phyloP scores from a whole-genome alignment of 2,888 invertebrate genomes.

The Rosalia funebris region DNA sequence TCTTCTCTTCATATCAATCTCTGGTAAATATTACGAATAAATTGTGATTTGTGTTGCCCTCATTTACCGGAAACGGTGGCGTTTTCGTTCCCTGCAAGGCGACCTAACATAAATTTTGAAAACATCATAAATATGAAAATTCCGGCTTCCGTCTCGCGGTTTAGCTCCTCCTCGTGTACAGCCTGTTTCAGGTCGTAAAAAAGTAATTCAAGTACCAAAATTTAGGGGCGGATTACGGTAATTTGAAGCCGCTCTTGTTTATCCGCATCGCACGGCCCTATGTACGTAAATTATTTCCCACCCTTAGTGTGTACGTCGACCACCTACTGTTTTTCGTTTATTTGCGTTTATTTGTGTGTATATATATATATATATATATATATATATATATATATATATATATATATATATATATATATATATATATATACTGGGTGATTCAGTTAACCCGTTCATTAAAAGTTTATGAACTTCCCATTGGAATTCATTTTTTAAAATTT shows the following conservation, averaged over 20 bases:
- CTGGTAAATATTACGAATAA: not conserved
- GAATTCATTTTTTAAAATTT: no score
- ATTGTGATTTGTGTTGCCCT: not conserved
- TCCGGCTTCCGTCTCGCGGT: not conserved
- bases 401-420: no score
- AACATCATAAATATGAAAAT: slow-evolving; percentile 7
- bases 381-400: no score
- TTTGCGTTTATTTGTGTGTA: no score
- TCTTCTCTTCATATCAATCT: no score
- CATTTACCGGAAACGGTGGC: not conserved
- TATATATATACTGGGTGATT: no score
- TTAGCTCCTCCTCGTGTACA: not conserved
- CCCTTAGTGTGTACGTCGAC: no score
- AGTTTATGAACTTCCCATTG: no score
- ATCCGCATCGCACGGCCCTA: not conserved
- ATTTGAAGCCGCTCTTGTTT: not conserved
- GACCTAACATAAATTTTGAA: slow-evolving; percentile 12
- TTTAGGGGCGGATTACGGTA: slow-evolving; percentile 4
- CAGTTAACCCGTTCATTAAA: no score
- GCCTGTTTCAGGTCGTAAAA: slow-evolving; percentile 3
- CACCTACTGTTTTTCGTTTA: no score
- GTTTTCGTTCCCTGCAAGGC: not conserved
- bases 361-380: no score
- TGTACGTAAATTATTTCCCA: no score
- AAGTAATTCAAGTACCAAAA: slow-evolving; percentile 7